Base-by-base conservation (phyloP, 2,113 vertebrate species). In the human region DNA sequence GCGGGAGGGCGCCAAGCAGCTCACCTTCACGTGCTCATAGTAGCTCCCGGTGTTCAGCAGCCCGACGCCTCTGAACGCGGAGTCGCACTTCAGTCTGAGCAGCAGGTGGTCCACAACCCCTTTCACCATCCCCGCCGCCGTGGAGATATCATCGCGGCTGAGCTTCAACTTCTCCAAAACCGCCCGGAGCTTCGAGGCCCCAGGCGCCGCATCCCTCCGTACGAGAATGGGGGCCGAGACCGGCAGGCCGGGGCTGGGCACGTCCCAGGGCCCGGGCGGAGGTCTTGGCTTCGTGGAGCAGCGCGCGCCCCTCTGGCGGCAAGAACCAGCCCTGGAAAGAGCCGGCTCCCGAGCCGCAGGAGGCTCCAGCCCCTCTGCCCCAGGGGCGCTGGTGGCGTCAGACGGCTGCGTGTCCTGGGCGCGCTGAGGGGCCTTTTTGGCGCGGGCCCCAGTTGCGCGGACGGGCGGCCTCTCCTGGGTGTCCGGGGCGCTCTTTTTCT, bases 21-120 rank as follows among this genome's bases (percentile, higher is more conserved):
- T 95, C 95, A 99, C 99, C 98, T 99, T 99, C 75, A 98, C 97
- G 1, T 0, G 97, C 86, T 99, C 99, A 23, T 99, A 99, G 98
- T 99, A 99, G 96, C 99, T 99, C n/a, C 99, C 99, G 0, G 98
- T 38, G 27, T 66, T 11, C 6, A 97, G 80, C 25, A 0, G 35
- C 9, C 16, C 0, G 0, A 98, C 45, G 4, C 82, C 80, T 40
- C 48, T 6, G 96, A 98, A 98, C n/a, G 52, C 43, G 3, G 78
- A 16, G 3, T 70, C 75, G 6, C 0, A 10, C n/a, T 2, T 35
- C 91, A 98, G 30, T 0, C 93, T 78, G 16, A 27, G 72, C 17
- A 93, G 11, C 32, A 99, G 93, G 0, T 8, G 94, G 9, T 38
- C 3, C 8, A 97, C 30, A 0, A 98, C 55, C 0, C 0, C 0